Base-by-base conservation (phyloP, 2,113 vertebrate species). In the Catagonus wagneri region DNA sequence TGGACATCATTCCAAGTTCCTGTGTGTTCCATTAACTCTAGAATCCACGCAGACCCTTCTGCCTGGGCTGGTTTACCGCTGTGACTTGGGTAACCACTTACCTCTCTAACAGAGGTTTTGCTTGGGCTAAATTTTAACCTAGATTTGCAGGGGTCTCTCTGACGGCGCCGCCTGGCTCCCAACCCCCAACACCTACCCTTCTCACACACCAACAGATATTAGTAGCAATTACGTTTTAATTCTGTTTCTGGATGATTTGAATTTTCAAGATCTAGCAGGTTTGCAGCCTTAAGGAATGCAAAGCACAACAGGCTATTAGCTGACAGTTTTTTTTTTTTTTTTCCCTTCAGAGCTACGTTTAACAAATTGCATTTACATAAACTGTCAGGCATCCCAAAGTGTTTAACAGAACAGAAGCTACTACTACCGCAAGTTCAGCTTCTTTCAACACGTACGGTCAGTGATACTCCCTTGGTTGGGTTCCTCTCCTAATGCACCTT, bases 311-410 rank as follows among this genome's bases (percentile, higher is more conserved):
- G 39, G 2, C 25, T 2, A n/a, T 50, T 20, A 20, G 0, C 29
- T 75, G 66, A 68, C 9, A 19, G 23, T 15, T 6, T 32, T 6
- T 22, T 9, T 29, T 5, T 16, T 54, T 3, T 2, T 2, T 63
- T 50, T 3, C 90, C 22, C 4, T 96, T 83, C 15, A 71, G 36
- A 90, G 76, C 1, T 23, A 6, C 50, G 22, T 66, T 92, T 84
- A 95, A 96, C 60, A 86, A 95, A 90, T 22, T 66, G 2, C 14
- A 60, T 85, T 96, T 90, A 27, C 65, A 89, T 80, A 78, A 92
- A 32, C 34, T 36, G 17, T 89, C 85, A 89, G 16, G 0, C 34
- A 19, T 54, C 78, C 39, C 78, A 56, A 66, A 93, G 50, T 4
- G 0, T 61, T 75, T 29, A 4, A 34, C 6, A 34, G 39, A 78